A percentile compares a stretch with the other conserved stretches of the same genome.
Conservation (phyloP, 2,888 invertebrate species). For the Meiosimyza decipiens region DNA sequence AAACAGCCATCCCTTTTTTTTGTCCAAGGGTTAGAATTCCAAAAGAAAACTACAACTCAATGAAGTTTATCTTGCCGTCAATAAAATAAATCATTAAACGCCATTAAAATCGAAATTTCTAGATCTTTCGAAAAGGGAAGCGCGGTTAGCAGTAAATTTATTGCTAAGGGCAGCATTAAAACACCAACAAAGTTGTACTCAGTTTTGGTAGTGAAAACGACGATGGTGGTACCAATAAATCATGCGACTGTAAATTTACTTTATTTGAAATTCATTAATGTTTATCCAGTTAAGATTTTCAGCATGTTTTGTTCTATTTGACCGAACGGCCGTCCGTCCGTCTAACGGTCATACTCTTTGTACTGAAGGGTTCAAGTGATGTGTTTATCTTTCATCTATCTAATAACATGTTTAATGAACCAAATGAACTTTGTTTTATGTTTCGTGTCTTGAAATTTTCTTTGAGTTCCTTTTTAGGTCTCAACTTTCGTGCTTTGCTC, state of each 20-base stretch:
- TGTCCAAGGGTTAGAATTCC: no score
- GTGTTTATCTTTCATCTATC: conserved; percentile 10
- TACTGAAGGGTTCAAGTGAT: not conserved
- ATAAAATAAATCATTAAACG: conserved; percentile 11
- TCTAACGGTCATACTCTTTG: not conserved
- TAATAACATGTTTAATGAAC: conserved; percentile 11
- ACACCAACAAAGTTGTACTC: not conserved
- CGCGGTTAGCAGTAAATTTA: not conserved
- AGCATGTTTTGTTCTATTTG: not conserved
- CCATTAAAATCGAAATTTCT: conserved; percentile 14
- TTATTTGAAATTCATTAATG: conserved; percentile 10
- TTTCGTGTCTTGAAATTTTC: not conserved
- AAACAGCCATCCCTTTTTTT: not conserved
- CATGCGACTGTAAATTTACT: conserved; percentile 1
- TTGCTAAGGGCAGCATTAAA: not conserved
- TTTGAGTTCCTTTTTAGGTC: not conserved
- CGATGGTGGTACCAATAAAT: conserved; percentile 1
- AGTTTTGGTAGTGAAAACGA: not conserved
- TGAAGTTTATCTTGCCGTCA: not conserved
- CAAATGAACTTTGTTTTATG: not conserved
- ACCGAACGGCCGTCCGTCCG: not conserved
- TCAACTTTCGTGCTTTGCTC: not conserved
- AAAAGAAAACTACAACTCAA: not conserved
- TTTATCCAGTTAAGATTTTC: not conserved
- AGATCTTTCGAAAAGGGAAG: not conserved